Evolutionary conservation across 2,797 vertebrate genomes (phyloP).

Genomic region (Hydrocynus forskahlii): DNA sequence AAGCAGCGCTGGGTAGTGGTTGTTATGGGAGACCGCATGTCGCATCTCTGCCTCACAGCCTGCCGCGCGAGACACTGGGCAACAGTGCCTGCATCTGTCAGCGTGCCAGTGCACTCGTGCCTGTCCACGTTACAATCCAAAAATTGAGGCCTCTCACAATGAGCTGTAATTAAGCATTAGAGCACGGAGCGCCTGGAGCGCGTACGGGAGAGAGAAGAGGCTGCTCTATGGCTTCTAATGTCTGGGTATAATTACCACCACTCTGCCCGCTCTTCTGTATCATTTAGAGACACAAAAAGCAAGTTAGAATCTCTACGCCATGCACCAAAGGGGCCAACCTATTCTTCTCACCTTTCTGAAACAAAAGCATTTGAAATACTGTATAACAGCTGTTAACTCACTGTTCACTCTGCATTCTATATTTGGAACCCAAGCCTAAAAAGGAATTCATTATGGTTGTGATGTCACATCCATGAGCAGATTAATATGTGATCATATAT

Average conservation of each 20-base stretch:
- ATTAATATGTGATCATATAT: too few species aligned
- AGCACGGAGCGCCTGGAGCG: slow-evolving; percentile 68
- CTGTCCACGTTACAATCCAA: slow-evolving; percentile 69
- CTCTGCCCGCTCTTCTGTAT: slow-evolving; percentile 14
- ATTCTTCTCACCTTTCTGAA: not conserved
- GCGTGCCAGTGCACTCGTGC: slow-evolving; percentile 65
- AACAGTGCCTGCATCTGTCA: slow-evolving; percentile 56
- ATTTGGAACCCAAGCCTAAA: not conserved
- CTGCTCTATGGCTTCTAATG: slow-evolving; percentile 37
- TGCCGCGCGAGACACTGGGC: slow-evolving; percentile 57
- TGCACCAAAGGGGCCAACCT: not conserved
- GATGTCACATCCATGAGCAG: not conserved
- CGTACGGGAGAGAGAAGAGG: slow-evolving; percentile 29
- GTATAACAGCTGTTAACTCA: not conserved
- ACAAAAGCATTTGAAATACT: not conserved
- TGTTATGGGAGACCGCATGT: slow-evolving; percentile 64
- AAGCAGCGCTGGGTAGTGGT: slow-evolving; percentile 60
- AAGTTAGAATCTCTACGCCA: not conserved
- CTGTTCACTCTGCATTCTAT: not conserved
- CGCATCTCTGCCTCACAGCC: slow-evolving; percentile 47
- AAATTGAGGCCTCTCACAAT: slow-evolving; percentile 73
- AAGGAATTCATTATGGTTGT: not conserved
- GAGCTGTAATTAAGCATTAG: slow-evolving; percentile 74
- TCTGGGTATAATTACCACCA: slow-evolving; percentile 28
- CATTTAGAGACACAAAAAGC: not conserved